phyloP scores from a whole-genome alignment of 2,797 vertebrate species.

The Bradypodion pumilum region DNA sequence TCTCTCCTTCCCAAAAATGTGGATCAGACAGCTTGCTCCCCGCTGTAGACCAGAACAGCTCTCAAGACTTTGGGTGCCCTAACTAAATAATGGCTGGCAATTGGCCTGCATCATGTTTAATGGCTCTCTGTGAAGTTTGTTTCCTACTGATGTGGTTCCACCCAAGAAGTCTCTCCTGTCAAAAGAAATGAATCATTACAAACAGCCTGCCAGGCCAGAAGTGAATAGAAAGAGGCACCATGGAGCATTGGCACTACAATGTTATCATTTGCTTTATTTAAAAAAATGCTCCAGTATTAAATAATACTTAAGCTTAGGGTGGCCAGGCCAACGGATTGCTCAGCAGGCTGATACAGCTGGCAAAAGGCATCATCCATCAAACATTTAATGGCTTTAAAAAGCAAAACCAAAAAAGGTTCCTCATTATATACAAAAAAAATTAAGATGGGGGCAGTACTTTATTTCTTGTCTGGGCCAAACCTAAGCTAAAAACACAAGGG shows the following conservation, averaged over 20 bases:
- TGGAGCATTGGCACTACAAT: constrained; percentile 69
- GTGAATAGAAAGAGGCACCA: constrained; percentile 63
- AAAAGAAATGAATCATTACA: constrained; percentile 77
- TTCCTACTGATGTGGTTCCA: constrained; percentile 76
- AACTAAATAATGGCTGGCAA: constrained; percentile 71
- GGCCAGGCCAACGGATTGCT: constrained; percentile 59
- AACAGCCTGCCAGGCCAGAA: constrained; percentile 69
- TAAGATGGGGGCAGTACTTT: not conserved
- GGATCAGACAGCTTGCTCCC: constrained; percentile 75
- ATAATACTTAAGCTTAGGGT: constrained; percentile 62
- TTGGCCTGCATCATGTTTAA: constrained; percentile 81
- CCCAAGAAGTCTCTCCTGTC: constrained; percentile 78
- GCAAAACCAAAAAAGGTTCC: not conserved
- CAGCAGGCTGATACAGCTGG: constrained; percentile 47
- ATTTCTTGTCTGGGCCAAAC: not conserved
- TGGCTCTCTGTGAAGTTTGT: constrained; percentile 72
- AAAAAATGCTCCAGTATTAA: constrained; percentile 53
- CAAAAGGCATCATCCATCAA: constrained; percentile 56
- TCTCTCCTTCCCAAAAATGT: constrained; percentile 35
- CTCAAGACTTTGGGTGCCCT: constrained; percentile 74
- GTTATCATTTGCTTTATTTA: constrained; percentile 72
- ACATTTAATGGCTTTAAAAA: constrained; percentile 31
- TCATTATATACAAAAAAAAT: not conserved
- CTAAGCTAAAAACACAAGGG: constrained; percentile 3
- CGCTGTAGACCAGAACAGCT: constrained; percentile 67